Evolutionary conservation across 2,888 invertebrate species (phyloP).

Genomic region (Ectemnius lituratus): DNA sequence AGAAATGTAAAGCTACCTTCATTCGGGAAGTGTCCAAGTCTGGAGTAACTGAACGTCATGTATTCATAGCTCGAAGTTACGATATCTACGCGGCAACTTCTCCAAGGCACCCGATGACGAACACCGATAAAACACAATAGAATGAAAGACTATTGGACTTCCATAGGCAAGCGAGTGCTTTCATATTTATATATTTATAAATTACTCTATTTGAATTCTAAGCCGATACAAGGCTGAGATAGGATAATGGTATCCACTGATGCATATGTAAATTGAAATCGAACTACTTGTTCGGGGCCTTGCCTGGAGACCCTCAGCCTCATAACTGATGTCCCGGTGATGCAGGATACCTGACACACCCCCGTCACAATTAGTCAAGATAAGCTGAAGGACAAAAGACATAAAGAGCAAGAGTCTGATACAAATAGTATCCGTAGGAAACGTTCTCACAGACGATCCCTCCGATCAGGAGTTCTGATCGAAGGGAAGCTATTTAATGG

Average conservation of each 20-base stretch:
- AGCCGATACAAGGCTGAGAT: conserved; percentile 53
- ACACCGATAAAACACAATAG: not conserved
- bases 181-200: conserved; percentile 57
- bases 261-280: conserved; percentile 62
- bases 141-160: conserved; percentile 12
- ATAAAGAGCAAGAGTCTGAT: not conserved
- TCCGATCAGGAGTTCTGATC: too few relatives aligned
- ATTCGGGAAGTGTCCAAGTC: too few relatives aligned
- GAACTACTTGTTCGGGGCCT: conserved; percentile 37
- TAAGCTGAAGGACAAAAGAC: conserved; percentile 3
- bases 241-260: conserved; percentile 57
- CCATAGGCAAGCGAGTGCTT: conserved; percentile 27
- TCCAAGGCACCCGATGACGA: not conserved
- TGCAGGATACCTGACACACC: conserved; percentile 27
- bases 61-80: too few relatives aligned
- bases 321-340: conserved; percentile 21
- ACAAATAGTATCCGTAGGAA: too few relatives aligned
- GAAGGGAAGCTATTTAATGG: too few relatives aligned
- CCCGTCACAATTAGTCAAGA: conserved; percentile 7
- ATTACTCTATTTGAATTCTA: conserved; percentile 51
- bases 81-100: not conserved
- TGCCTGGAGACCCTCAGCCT: conserved; percentile 24
- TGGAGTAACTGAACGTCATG: too few relatives aligned
- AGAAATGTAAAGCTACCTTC: too few relatives aligned
- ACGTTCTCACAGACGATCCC: too few relatives aligned